Evolutionary conservation across 2,797 vertebrate genomes (phyloP).

Genomic region (Scarus forsteni): DNA sequence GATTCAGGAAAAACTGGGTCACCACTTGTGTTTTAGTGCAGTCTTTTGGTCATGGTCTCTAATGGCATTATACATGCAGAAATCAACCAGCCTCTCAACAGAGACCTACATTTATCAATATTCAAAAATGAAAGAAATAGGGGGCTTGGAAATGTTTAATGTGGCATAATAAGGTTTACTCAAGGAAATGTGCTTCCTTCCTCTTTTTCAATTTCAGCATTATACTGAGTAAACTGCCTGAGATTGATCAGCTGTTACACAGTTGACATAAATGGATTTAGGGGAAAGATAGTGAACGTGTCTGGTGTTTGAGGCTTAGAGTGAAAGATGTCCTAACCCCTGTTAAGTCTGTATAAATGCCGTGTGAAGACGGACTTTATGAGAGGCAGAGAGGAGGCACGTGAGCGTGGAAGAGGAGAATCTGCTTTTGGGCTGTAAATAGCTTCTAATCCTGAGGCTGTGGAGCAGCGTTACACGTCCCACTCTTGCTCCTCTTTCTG

Average conservation of each 20-base stretch:
- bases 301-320: conserved; percentile 19
- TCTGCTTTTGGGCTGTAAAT: conserved; percentile 66
- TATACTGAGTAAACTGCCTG: neutral
- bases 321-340: neutral
- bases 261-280: conserved; percentile 7
- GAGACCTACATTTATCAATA: conserved; percentile 13
- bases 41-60: conserved; percentile 53
- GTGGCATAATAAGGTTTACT: no score
- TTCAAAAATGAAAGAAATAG: neutral
- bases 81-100: conserved; percentile 36
- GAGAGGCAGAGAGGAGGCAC: conserved; percentile 14
- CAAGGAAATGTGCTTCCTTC: neutral
- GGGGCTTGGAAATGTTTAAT: neutral
- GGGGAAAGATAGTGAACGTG: conserved; percentile 11
- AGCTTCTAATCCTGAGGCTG: conserved; percentile 64
- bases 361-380: conserved; percentile 5
- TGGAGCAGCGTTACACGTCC: conserved; percentile 29
- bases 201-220: neutral
- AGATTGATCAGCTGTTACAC: neutral
- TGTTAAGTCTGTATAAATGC: conserved; percentile 12
- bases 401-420: conserved; percentile 30
- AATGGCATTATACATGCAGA: conserved; percentile 52
- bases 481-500: conserved; percentile 16
- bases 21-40: conserved; percentile 59
- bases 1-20: conserved; percentile 72